A percentile compares a stretch with the other conserved stretches of the same genome.
These are phyloP conservation scores for Pelecanus crispus DNA, from an alignment of 2,113 vertebrate genomes.

Conservation along the genomic window DNA sequence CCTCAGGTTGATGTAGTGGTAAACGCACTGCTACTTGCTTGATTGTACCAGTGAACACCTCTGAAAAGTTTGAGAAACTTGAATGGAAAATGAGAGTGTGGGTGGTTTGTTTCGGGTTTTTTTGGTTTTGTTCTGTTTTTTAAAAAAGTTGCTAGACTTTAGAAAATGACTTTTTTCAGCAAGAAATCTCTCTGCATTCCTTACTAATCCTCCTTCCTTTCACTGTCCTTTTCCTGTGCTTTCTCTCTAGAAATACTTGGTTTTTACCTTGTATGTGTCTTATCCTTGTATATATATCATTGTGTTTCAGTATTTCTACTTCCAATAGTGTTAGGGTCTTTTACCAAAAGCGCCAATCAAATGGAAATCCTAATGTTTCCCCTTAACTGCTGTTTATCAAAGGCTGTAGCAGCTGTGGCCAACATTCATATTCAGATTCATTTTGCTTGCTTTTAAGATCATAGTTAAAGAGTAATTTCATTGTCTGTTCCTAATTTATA, in stretches of 20 bases:
- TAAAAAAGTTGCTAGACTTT: not conserved
- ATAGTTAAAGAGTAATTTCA: constrained; percentile 35
- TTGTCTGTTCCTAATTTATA: constrained; percentile 56
- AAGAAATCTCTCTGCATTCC: not conserved
- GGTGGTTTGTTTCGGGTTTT: not conserved
- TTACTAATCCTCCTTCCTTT: not conserved
- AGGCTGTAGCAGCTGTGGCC: constrained; percentile 15
- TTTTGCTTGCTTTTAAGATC: constrained; percentile 50
- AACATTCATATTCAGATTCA: constrained; percentile 27
- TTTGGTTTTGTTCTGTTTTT: not conserved
- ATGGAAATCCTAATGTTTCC: not conserved
- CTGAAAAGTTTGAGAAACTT: not conserved
- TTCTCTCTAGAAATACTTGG: not conserved
- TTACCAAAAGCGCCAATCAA: not conserved
- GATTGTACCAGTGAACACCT: not conserved
- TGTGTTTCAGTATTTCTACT: not conserved
- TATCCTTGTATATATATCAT: not conserved
- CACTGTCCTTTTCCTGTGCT: not conserved
- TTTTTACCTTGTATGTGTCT: not conserved
- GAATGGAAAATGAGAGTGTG: not conserved
- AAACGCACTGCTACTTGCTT: not conserved
- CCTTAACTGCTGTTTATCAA: not conserved
- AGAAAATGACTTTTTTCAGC: not conserved
- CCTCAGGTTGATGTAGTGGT: not conserved
- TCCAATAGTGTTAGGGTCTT: not conserved